Evolutionary conservation across 2,797 vertebrate species (phyloP).

Genomic region (Lateolabrax maculatus): DNA sequence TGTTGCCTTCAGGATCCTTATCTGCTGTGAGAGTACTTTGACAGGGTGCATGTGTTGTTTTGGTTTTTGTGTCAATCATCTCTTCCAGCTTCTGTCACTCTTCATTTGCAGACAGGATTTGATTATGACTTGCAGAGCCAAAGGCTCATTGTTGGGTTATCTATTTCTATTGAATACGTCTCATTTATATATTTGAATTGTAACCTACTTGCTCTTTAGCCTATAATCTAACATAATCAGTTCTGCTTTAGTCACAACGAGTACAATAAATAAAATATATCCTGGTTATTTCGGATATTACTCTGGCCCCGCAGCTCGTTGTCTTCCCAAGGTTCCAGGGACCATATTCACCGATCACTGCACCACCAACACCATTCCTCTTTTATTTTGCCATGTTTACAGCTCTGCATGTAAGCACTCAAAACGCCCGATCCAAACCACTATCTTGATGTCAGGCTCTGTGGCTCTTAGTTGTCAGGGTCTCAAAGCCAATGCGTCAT

Average conservation of each 20-base stretch:
- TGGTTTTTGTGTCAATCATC: constrained; percentile 41
- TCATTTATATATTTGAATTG: background rate
- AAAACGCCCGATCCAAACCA: background rate
- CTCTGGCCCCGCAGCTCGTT: too few species aligned
- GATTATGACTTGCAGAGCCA: constrained; percentile 14
- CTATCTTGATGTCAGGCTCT: background rate
- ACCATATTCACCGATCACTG: background rate
- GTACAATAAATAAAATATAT: background rate
- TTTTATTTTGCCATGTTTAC: background rate
- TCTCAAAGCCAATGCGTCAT: constrained; percentile 23
- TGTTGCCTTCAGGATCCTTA: background rate
- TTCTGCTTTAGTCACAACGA: background rate
- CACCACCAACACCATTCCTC: too few species aligned
- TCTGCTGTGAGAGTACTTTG: constrained; percentile 9
- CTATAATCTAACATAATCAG: background rate
- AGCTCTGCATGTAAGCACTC: background rate
- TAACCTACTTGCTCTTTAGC: background rate
- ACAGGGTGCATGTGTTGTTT: constrained; percentile 30
- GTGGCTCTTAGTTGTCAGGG: background rate
- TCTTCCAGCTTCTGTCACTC: constrained; percentile 16
- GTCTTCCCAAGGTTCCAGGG: background rate
- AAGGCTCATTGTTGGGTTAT: constrained; percentile 2
- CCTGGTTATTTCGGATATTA: background rate
- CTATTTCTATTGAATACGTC: background rate
- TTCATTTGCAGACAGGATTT: background rate